Percentiles rank a stretch among this genome's conserved stretches.
These are phyloP conservation scores for Dunckerocampus dactyliophorus DNA, from an alignment of 2,113 vertebrate species.

Conservation along the genomic window DNA sequence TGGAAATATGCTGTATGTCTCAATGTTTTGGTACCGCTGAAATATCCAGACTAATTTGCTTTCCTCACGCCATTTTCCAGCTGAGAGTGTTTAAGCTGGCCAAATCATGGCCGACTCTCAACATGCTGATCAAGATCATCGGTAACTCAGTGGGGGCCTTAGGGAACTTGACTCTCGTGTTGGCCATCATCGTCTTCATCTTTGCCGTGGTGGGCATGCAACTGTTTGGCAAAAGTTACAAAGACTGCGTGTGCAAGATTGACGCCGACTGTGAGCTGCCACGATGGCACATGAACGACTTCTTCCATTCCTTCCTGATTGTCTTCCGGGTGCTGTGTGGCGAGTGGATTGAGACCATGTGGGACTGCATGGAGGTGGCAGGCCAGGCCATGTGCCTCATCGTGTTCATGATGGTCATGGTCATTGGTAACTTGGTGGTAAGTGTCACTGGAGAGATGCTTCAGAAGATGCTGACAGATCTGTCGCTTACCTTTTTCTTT, in stretches of 20 bases:
- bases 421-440: conserved; percentile 98
- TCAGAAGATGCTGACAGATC: neutral
- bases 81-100: conserved; percentile 97
- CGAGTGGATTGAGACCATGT: conserved; percentile 99
- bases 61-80: conserved; percentile 54
- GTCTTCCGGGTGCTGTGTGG: conserved; percentile 97
- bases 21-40: neutral
- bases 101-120: conserved; percentile 98
- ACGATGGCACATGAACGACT: conserved; percentile 99
- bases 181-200: conserved; percentile 99
- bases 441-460: conserved; percentile 55
- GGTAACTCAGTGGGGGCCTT: conserved; percentile 97
- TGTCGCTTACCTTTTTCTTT: neutral
- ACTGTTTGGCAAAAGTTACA: conserved; percentile 97
- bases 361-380: conserved; percentile 99
- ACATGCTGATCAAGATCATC: conserved; percentile 99
- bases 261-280: conserved; percentile 82
- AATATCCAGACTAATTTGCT: neutral
- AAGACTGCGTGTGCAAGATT: conserved; percentile 98
- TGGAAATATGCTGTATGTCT: neutral
- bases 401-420: conserved; percentile 99
- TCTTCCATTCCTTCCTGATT: conserved; percentile 98
- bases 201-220: conserved; percentile 99
- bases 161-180: conserved; percentile 95
- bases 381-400: conserved; percentile 96